These are phyloP conservation scores for Eupithecia dodoneata DNA, from an alignment of 2,888 invertebrate genomes.

Conservation along the genomic window DNA sequence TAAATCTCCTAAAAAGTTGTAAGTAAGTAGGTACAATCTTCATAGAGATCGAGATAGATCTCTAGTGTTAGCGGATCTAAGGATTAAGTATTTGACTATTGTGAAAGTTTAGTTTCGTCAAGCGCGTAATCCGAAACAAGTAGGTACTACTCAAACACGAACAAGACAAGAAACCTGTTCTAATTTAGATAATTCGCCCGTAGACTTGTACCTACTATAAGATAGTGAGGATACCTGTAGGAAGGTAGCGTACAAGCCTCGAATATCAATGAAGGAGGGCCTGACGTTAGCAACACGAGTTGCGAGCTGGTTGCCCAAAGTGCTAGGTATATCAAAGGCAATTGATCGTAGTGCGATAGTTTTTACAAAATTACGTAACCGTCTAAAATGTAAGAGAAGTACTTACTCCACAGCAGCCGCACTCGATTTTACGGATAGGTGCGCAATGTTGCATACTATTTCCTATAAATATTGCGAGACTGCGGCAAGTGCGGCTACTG, in stretches of 20 bases:
- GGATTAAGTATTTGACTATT: background rate
- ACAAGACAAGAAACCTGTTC: constrained; percentile 31
- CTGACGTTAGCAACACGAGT: background rate
- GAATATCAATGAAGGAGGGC: constrained; percentile 40
- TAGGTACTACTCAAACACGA: constrained; percentile 18
- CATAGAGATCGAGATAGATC: too few species aligned
- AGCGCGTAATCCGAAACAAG: constrained; percentile 22
- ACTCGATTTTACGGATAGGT: too few species aligned
- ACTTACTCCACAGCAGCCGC: background rate
- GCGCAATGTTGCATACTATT: too few species aligned
- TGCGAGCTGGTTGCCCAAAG: background rate
- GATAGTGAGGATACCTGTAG: constrained; percentile 22
- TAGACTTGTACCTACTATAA: constrained; percentile 19
- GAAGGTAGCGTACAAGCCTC: constrained; percentile 36
- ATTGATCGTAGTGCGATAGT: background rate
- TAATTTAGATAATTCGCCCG: constrained; percentile 42
- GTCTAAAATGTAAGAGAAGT: background rate
- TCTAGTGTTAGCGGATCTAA: background rate
- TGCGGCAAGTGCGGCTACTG: too few species aligned
- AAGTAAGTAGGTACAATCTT: too few species aligned
- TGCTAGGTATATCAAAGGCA: constrained; percentile 2
- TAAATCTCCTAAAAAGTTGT: background rate
- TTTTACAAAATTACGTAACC: background rate
- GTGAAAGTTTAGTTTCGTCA: background rate
- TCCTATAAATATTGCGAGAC: too few species aligned